Base-by-base conservation (phyloP, 2,797 vertebrate genomes). In the Huso huso region DNA sequence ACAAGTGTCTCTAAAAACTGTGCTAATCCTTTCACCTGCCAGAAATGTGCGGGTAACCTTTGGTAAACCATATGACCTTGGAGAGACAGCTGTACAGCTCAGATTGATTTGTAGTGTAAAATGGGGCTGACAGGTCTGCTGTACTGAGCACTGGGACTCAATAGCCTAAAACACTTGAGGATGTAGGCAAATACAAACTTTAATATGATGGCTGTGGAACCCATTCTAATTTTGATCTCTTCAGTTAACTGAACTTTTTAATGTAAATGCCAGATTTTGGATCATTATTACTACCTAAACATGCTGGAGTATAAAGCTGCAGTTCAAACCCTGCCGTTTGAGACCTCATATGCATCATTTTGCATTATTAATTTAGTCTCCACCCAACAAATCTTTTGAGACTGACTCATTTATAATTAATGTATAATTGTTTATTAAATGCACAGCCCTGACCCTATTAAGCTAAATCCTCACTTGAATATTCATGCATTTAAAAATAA, bases 31-130 rank as follows among this genome's bases (percentile, higher is more conserved):
- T 62, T 66, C 78, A 37, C 86, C 77, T 80, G 79, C 80, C 88
- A 87, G 85, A 81, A 88, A 81, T 83, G 77, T 82, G 49, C 23
- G 77, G 60, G 85, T 93, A 91, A 95, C 93, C 93, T 94, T 93
- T 91, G 87, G 90, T 93, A 94, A 95, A 95, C 91, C 88, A 86
- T 81, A 87, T 92, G 94, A 95, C 95, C 95, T 96, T 95, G 93
- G 84, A 82, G 88, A 84, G 88, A 88, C 86, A 88, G 86, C 85
- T 87, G 90, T 89, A 88, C 87, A 89, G 85, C 87, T 83, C 84
- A 79, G 86, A 90, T 90, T 95, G 91, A 94, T 95, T 95, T 94
- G 91, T 92, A 90, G 94, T 95, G 92, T 90, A 89, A 90, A 93
- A 90, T 74, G 81, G 81, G 85, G 84, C 88, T 76, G 87, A 88